Base-by-base conservation (phyloP, 2,888 invertebrate genomes). In the Melanostoma scalare region DNA sequence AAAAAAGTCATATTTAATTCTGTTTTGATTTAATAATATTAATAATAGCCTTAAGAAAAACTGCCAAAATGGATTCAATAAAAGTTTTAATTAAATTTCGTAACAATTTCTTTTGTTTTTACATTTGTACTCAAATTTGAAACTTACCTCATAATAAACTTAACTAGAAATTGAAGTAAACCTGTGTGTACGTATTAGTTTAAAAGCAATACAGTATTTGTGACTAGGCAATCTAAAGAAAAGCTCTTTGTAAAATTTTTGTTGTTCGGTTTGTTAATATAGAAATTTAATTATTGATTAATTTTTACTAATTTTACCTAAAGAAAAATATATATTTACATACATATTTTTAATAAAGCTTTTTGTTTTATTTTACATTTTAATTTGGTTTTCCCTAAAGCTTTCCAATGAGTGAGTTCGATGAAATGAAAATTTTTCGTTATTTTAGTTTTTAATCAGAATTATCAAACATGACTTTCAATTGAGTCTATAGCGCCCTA, bases 241-340 rank as follows among this genome's bases (percentile, higher is more conserved):
- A 50, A 77, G 60, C 31, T 20, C 20, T 67, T 42, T 78, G 42
- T 46, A 38, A 44, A 52, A n/a, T 55, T 56, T 69, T 63, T 35
- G 53, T 56, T 60, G 52, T 78, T 79, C 33, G 68, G 55, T 74
- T 74, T 79, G 74, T 74, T 79, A 33, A 79, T 79, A 68, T 56
- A 35, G 46, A 74, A 74, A 74, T 48, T 56, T 52, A 9, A 30
- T 61, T 61, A 68, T 56, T 69, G 20, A 52, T 75, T 69, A 69
- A 69, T 75, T 79, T 63, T 68, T 61, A 79, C 55, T 56, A 74
- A 46, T 69, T 50, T 75, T 58, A 75, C 58, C 58, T 69, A 80
- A 69, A 44, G 61, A 69, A 75, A 50, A 20, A 68, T 35, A 61
- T 53, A 77, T 77, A 63, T 63, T 50, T 63, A 56, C 71, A 71